Evolutionary conservation across 2,113 vertebrate species (phyloP).

Genomic region (Balaenoptera acutorostrata): DNA sequence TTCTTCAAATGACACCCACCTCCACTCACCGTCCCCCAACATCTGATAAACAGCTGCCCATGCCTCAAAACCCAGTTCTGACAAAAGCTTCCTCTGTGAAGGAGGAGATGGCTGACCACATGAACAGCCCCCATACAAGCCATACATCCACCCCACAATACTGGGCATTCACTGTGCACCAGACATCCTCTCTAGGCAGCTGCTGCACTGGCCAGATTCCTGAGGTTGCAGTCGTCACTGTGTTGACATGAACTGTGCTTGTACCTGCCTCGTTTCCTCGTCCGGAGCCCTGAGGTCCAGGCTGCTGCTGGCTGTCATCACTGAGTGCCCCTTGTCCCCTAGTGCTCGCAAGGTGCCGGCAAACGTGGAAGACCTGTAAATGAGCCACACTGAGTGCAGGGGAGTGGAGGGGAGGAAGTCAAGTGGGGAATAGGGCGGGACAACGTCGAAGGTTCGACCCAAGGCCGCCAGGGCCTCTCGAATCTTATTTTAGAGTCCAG

Average conservation of each 20-base stretch:
- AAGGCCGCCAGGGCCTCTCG: not conserved
- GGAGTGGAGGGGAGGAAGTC: not conserved
- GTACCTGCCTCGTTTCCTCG: not conserved
- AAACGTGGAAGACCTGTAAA: fast-evolving
- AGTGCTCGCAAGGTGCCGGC: not conserved
- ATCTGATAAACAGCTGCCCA: not conserved
- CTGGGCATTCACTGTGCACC: not conserved
- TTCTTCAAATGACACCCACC: not conserved
- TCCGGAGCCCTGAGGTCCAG: not conserved
- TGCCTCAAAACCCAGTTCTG: not conserved
- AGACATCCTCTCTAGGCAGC: not conserved
- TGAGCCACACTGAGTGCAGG: no score
- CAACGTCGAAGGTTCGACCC: no score
- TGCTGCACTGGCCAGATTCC: not conserved
- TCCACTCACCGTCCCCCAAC: not conserved
- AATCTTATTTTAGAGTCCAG: not conserved
- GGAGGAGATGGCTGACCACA: not conserved
- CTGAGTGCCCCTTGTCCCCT: no score
- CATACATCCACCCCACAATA: not conserved
- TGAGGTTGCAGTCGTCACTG: not conserved
- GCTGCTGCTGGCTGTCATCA: not conserved
- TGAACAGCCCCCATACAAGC: not conserved
- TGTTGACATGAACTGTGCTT: not conserved
- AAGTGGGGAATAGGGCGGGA: fast-evolving
- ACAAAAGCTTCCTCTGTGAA: not conserved